Conservation (phyloP, 2,113 vertebrate species). For the Cephalophus harveyi region DNA sequence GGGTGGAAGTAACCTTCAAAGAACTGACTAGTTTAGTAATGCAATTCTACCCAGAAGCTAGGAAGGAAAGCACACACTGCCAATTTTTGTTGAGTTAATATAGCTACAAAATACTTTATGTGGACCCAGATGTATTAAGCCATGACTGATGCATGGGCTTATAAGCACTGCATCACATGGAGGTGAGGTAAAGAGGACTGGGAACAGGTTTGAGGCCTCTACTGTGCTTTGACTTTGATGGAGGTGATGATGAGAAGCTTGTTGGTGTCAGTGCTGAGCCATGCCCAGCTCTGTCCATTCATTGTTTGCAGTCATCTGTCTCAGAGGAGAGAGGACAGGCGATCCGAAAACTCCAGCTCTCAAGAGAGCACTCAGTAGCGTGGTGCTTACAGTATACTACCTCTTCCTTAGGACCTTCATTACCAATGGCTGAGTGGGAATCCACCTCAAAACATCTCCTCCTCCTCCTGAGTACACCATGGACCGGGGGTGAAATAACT, state of each 20-base stretch:
- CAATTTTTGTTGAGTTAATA: not conserved
- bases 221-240: not conserved
- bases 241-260: too few relatives aligned
- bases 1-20: not conserved
- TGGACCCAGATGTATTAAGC: not conserved
- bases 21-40: too few relatives aligned
- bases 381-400: not conserved
- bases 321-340: not conserved
- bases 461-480: not conserved
- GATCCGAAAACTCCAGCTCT: not conserved
- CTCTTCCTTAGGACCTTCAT: not conserved
- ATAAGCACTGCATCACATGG: not conserved
- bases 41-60: not conserved
- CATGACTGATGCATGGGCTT: not conserved
- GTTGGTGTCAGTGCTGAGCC: not conserved
- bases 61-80: not conserved
- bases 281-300: accelerated
- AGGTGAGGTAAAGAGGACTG: not conserved
- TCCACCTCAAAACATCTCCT: too few relatives aligned
- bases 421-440: not conserved
- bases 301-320: not conserved
- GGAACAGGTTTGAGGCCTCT: too few relatives aligned
- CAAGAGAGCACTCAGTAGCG: not conserved
- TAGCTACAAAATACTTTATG: not conserved
- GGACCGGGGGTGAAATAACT: not conserved